Base-by-base conservation (phyloP, 2,888 invertebrate species). In the Sussaba pulchella region DNA sequence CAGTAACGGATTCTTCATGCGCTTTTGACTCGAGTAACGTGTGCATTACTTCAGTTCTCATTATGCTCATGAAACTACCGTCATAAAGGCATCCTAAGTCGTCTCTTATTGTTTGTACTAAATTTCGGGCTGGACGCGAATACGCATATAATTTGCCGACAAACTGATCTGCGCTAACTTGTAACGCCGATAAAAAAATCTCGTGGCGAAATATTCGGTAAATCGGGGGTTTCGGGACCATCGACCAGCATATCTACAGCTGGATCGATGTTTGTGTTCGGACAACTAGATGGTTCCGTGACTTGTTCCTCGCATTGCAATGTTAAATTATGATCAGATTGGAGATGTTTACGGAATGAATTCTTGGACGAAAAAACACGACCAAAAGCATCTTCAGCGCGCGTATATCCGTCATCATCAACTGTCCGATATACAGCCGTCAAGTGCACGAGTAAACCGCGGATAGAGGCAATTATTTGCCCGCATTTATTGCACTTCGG, bases 401-500 rank as follows among this genome's bases (percentile, higher is more conserved):
- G 39, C 52, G 67, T 67, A 67, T 10, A 67, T 67, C 36, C 17
- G 67, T 67, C 50, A 9, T 36, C 50, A 52, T 52, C 39, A 21
- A 39, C 31, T 12, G 41, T 54, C 21, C 17, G 41, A 54, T 69
- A 43, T 54, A 69, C 54, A 41, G 54, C 69, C 10, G 41, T 24
- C 26, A 54, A 36, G n/a, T 69, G 54, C n/a, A 69, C 69, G 10
- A 69, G 52, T 0, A 69, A 41, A 54, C 69, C 52, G n/a, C 52
- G 69, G 41, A 70, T 54, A 17, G 54, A 70, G 57, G 24, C 43
- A 19, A 70, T 14, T 54, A 70, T 43, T 43, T 57, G 21, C 24
- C 57, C 69, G 57, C 69, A 70, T 57, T 70, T 54, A 17, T 57
- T 45, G 41, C 69, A 70, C 69, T 70, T 43, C 43, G 57, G 69